These are phyloP conservation scores for Drosophila nebulosa DNA, from an alignment of 1,140 invertebrate species.

Conservation along the genomic window DNA sequence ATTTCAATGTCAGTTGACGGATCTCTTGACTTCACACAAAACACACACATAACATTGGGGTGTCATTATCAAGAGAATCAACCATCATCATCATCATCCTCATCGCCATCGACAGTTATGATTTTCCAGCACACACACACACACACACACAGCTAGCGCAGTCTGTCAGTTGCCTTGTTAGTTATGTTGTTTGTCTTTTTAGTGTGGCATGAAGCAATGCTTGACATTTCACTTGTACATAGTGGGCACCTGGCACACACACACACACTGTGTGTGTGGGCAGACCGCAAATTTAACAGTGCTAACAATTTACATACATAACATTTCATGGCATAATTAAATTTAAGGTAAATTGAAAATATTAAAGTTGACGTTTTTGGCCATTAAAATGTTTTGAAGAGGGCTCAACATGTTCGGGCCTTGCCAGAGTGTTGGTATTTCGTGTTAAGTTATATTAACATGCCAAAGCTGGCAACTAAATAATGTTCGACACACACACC, in stretches of 20 bases:
- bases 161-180: background rate
- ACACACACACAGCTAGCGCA: background rate
- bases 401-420: background rate
- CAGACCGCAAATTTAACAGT: background rate
- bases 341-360: constrained; percentile 23
- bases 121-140: background rate
- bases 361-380: constrained; percentile 18
- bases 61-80: background rate
- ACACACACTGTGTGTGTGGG: constrained; percentile 5
- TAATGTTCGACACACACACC: constrained; percentile 32
- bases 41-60: constrained; percentile 1
- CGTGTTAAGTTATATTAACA: constrained; percentile 41
- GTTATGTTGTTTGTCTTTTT: background rate
- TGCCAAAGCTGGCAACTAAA: constrained; percentile 43
- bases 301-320: background rate
- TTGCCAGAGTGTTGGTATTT: constrained; percentile 7
- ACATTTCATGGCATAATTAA: constrained; percentile 9
- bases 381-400: constrained; percentile 27
- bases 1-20: constrained; percentile 8
- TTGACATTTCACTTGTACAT: constrained; percentile 7
- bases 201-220: constrained; percentile 11
- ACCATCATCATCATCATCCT: background rate
- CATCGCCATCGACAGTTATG: background rate
- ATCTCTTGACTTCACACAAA: constrained; percentile 4
- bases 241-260: background rate